These are phyloP conservation scores for Nerophis lumbriciformis DNA, from an alignment of 2,113 vertebrate genomes.

Conservation along the genomic window DNA sequence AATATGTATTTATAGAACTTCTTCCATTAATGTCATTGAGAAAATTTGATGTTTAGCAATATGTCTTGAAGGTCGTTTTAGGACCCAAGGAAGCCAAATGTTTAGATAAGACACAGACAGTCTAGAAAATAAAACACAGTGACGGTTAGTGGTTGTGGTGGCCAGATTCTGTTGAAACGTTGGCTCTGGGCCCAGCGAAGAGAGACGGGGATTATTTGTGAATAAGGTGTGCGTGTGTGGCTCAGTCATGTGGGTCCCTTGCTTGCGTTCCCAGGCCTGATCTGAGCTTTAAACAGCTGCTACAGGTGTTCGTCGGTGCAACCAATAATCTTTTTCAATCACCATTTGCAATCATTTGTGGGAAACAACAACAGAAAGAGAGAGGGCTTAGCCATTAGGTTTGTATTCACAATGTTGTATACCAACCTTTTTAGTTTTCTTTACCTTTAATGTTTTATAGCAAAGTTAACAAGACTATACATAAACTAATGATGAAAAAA, in stretches of 20 bases:
- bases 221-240: neutral
- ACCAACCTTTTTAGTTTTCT: slow-evolving; percentile 7
- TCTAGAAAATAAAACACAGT: neutral
- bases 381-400: neutral
- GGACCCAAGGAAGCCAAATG: neutral
- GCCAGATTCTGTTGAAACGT: neutral
- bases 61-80: neutral
- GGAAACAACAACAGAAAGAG: slow-evolving; percentile 13
- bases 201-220: neutral
- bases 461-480: too few relatives aligned
- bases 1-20: neutral
- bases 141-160: neutral
- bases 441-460: slow-evolving; percentile 7
- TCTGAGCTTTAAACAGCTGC: slow-evolving; percentile 17
- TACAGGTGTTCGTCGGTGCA: slow-evolving; percentile 65
- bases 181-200: neutral
- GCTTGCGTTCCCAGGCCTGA: slow-evolving; percentile 61
- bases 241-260: slow-evolving; percentile 9
- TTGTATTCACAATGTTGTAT: slow-evolving; percentile 12
- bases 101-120: neutral
- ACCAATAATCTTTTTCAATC: slow-evolving; percentile 51
- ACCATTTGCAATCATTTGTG: slow-evolving; percentile 28
- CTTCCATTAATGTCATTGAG: too few relatives aligned
- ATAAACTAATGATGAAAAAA: too few relatives aligned
- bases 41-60: too few relatives aligned